Base-by-base conservation (phyloP, 2,113 vertebrate genomes). In the Natator depressus region DNA sequence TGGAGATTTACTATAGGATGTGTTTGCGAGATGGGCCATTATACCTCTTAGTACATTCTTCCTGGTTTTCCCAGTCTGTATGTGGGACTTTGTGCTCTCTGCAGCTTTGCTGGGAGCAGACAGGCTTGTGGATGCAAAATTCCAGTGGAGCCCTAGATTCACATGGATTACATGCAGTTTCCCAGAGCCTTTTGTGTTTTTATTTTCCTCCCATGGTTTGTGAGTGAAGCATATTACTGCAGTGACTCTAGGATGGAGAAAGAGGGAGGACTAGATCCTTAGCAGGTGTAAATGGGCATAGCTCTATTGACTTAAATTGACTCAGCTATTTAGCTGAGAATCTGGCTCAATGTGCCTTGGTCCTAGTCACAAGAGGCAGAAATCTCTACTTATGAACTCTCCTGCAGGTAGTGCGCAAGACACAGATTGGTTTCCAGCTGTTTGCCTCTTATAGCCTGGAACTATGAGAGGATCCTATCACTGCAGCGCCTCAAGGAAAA, bases 161-260 rank as follows among this genome's bases (percentile, higher is more conserved):
- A 2, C 1, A 31, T 4, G 79, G 87, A 80, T 0, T 55, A 51
- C 84, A 29, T 76, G 51, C 1, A 62, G 8, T 38, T 72, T 38
- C 89, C 90, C 90, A 89, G 93, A 55, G 22, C 16, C 22, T 6
- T n/a, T 59, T 90, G 69, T 93, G 72, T 97, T 94, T 90, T 76
- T 42, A 72, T 72, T 72, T 38, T 72, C 9, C 35, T 72, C 19
- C 65, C 89, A 54, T 3, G 27, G 42, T 85, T 38, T 92, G 65
- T 72, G 35, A n/a, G 54, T 54, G 85, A 20, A 14, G 5, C 2
- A 7, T 85, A 89, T 84, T 10, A 81, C 79, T 88, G 55, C 81
- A 11, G 42, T 62, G 9, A 47, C 54, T 46, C 85, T 85, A 4
- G 91, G 87, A 87, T 80, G 88, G 86, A 57, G 5, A 78, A 79